These are phyloP conservation scores for Styela clava DNA, from an alignment of 23 tunicate genomes.

Conservation along the genomic window DNA sequence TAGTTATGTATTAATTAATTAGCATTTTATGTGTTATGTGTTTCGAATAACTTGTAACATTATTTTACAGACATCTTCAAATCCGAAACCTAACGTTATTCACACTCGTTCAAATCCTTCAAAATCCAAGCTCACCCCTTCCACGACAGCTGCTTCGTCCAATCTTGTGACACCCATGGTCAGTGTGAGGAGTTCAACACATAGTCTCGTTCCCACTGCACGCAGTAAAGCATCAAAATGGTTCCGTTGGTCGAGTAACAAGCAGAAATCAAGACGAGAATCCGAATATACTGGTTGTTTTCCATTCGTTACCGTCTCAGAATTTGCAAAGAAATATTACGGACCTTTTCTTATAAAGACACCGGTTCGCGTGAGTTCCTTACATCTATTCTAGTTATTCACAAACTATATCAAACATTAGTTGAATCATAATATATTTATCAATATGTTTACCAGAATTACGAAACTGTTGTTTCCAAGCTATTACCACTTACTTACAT, in stretches of 20 bases:
- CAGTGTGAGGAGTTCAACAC: constrained; percentile 88
- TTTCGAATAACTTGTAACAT: no score
- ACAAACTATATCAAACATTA: no score
- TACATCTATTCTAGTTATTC: no score
- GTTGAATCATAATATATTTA: no score
- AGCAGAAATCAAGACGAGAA: no score
- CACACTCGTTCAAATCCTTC: not conserved
- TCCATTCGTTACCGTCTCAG: constrained; percentile 53
- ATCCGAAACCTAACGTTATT: not conserved
- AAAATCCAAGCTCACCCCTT: not conserved
- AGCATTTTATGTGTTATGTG: no score
- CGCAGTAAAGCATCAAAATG: constrained; percentile 15
- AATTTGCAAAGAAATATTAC: constrained; percentile 68
- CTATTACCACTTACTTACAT: no score
- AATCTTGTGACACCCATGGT: constrained; percentile 58
- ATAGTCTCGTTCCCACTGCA: constrained; percentile 58
- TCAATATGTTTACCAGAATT: no score
- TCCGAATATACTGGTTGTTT: constrained; percentile 19
- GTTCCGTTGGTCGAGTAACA: constrained; percentile 6
- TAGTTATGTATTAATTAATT: no score
- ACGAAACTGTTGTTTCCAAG: no score
- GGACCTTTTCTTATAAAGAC: constrained; percentile 80
- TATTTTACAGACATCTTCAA: not conserved
- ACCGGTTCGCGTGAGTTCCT: constrained; percentile 63
- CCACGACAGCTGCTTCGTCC: not conserved